phyloP scores from a whole-genome alignment of 2,888 invertebrate genomes.

The Baccha elongata region DNA sequence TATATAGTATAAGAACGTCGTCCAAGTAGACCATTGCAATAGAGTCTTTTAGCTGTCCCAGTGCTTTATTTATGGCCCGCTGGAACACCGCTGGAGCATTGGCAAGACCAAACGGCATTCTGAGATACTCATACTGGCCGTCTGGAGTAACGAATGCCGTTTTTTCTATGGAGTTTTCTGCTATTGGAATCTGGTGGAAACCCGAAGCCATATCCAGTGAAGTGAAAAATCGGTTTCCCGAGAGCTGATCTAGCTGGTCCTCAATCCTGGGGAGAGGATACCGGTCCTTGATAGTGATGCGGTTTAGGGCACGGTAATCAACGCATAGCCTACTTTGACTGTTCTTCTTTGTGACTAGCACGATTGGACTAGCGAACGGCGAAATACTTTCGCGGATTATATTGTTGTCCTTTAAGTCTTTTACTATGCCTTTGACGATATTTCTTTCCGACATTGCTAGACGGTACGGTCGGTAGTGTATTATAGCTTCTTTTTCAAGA shows the following conservation, averaged over 20 bases:
- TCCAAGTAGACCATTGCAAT: neutral
- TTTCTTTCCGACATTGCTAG: too few species aligned
- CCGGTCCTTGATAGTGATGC: neutral
- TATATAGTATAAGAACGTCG: neutral
- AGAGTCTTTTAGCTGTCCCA: neutral
- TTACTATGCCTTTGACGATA: too few species aligned
- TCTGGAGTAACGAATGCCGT: too few species aligned
- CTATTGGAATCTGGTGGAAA: too few species aligned
- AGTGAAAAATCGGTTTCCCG: neutral
- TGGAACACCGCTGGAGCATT: too few species aligned
- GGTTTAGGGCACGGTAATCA: neutral
- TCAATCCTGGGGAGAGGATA: neutral
- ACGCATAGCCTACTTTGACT: neutral
- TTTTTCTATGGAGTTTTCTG: neutral
- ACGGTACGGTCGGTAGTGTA: too few species aligned
- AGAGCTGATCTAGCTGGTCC: neutral
- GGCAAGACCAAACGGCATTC: too few species aligned
- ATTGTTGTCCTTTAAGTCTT: too few species aligned
- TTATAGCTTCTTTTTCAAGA: too few species aligned
- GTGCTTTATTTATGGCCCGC: neutral
- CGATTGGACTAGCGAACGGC: neutral
- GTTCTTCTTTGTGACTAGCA: neutral
- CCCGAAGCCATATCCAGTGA: neutral
- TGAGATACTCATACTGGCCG: too few species aligned
- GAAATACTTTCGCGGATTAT: neutral